These are phyloP conservation scores for Hofmannophila pseudospretella DNA, from an alignment of 2,888 invertebrate genomes.

Conservation along the genomic window DNA sequence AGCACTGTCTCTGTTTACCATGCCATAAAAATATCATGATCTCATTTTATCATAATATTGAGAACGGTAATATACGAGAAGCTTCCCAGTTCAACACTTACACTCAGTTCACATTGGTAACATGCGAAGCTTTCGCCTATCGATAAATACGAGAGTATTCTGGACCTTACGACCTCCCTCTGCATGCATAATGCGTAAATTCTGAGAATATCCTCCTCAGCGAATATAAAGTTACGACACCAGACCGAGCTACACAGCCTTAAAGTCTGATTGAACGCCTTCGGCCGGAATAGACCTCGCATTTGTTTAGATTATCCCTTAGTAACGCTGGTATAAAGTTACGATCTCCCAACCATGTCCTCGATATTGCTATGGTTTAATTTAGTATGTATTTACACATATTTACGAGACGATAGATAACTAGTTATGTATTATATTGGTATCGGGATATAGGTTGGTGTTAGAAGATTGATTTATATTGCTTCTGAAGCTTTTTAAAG, in stretches of 20 bases:
- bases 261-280: constrained; percentile 52
- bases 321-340: constrained; percentile 26
- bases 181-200: constrained; percentile 58
- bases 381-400: constrained; percentile 8
- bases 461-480: background rate
- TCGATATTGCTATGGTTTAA: constrained; percentile 1
- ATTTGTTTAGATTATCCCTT: constrained; percentile 52
- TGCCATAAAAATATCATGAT: too few species aligned
- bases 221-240: constrained; percentile 57
- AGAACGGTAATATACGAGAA: too few species aligned
- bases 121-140: background rate
- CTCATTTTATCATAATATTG: too few species aligned
- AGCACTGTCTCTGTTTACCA: too few species aligned
- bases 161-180: constrained; percentile 49
- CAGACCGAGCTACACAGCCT: constrained; percentile 34
- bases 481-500: background rate
- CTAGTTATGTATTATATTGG: background rate
- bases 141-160: constrained; percentile 18
- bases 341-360: constrained; percentile 2
- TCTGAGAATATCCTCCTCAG: constrained; percentile 46
- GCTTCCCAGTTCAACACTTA: background rate
- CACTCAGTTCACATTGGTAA: constrained; percentile 4
- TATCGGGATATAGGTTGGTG: background rate
- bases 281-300: constrained; percentile 41
- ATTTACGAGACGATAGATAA: background rate